Evolutionary conservation across 2,797 vertebrate species (phyloP).

Genomic region (Bovichtus diacanthus): DNA sequence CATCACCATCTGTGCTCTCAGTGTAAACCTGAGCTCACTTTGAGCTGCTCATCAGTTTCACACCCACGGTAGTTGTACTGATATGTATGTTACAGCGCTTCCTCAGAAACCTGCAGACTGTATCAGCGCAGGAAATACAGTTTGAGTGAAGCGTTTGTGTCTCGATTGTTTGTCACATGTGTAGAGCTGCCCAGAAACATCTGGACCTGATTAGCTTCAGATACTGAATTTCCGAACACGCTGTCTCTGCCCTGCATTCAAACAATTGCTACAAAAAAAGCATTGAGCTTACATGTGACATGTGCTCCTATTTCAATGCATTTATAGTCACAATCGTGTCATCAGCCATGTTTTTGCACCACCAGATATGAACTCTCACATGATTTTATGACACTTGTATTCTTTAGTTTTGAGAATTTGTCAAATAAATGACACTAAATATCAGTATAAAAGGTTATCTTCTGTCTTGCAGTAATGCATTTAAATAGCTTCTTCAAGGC

Average conservation of each 20-base stretch:
- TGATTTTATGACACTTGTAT: background rate
- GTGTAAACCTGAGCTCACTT: background rate
- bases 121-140: background rate
- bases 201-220: constrained; percentile 52
- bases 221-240: background rate
- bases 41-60: background rate
- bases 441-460: background rate
- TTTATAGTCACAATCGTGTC: background rate
- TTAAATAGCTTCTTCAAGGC: background rate
- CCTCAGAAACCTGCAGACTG: background rate
- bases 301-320: background rate
- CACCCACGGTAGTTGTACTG: background rate
- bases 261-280: background rate
- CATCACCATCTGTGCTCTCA: background rate
- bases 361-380: background rate
- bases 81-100: background rate
- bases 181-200: constrained; percentile 49
- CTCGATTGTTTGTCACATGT: constrained; percentile 54
- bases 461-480: too few relatives aligned
- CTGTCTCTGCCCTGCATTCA: constrained; percentile 10
- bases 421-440: background rate
- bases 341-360: background rate
- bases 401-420: background rate
- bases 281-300: background rate
- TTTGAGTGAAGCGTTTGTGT: constrained; percentile 38